A percentile compares a stretch with the other conserved stretches of the same genome.
phyloP scores from a whole-genome alignment of 2,797 vertebrate species.

The Telmatherina bonti region DNA sequence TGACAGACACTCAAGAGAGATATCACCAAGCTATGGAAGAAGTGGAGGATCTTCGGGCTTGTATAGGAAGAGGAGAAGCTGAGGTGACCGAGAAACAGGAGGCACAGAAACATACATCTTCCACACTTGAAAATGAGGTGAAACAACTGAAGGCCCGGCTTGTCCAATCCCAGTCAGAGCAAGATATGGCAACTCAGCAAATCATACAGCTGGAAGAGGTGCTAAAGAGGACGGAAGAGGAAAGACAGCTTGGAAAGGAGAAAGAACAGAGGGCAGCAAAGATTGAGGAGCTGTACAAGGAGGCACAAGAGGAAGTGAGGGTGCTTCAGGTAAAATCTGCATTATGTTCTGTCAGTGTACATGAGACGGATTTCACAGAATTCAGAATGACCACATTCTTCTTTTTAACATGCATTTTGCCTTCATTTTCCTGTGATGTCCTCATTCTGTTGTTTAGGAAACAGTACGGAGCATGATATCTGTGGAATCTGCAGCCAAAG shows the following conservation, averaged over 20 bases:
- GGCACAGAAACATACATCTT: constrained; percentile 59
- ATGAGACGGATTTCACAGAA: background rate
- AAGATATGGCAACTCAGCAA: constrained; percentile 78
- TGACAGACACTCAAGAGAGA: constrained; percentile 87
- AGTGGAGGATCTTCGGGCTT: constrained; percentile 82
- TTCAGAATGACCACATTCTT: background rate
- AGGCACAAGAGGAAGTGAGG: constrained; percentile 92
- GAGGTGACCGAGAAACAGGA: constrained; percentile 65
- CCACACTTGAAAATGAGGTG: constrained; percentile 82
- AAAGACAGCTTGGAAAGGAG: constrained; percentile 72
- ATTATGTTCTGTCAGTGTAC: background rate
- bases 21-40: constrained; percentile 87
- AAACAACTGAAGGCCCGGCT: constrained; percentile 85
- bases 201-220: constrained; percentile 86
- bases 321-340: constrained; percentile 81
- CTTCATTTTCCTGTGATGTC: background rate
- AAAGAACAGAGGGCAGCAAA: constrained; percentile 80
- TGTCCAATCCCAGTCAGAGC: constrained; percentile 81
- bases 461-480: constrained; percentile 86
- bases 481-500: constrained; percentile 85
- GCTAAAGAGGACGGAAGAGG: constrained; percentile 81
- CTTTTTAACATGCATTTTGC: background rate
- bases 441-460: constrained; percentile 73
- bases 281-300: constrained; percentile 88
- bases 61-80: constrained; percentile 66